A percentile compares a stretch with the other conserved stretches of the same genome.
Conservation (phyloP, 2,888 invertebrate genomes). For the Philhelius pedissequus region DNA sequence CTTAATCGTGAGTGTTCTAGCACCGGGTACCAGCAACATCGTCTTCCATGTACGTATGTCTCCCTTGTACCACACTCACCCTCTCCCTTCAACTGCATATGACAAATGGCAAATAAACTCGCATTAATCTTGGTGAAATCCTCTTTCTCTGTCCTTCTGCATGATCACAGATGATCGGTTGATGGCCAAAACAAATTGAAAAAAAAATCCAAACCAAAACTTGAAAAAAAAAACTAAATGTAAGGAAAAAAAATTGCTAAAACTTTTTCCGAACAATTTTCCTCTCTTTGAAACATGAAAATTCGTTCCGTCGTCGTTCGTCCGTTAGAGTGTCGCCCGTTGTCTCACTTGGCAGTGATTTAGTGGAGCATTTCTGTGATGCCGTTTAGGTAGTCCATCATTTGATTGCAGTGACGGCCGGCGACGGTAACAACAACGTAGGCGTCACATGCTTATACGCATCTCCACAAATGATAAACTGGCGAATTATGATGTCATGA, state of each 20-base stretch:
- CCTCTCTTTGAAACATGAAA: constrained; percentile 38
- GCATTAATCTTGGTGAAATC: constrained; percentile 46
- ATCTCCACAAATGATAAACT: constrained; percentile 74
- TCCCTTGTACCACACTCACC: neutral
- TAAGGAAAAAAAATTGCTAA: neutral
- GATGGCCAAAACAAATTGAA: constrained; percentile 2
- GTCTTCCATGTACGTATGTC: neutral
- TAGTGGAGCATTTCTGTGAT: constrained; percentile 67
- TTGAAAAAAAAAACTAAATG: neutral
- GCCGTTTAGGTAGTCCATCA: constrained; percentile 68
- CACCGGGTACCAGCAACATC: neutral
- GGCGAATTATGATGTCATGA: constrained; percentile 77
- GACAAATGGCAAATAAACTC: constrained; percentile 33
- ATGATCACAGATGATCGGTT: constrained; percentile 33
- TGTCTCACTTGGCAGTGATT: constrained; percentile 55
- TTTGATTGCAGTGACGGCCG: constrained; percentile 64
- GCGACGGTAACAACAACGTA: constrained; percentile 39
- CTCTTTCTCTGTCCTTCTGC: constrained; percentile 11
- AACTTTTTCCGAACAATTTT: constrained; percentile 43
- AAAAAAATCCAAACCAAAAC: neutral
- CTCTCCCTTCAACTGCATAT: neutral
- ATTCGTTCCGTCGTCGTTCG: constrained; percentile 32
- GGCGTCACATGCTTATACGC: constrained; percentile 58
- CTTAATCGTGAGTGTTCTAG: constrained; percentile 55
- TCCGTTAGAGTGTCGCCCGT: neutral